phyloP scores from a whole-genome alignment of 2,113 vertebrate species.

The Rhizomys pruinosus region DNA sequence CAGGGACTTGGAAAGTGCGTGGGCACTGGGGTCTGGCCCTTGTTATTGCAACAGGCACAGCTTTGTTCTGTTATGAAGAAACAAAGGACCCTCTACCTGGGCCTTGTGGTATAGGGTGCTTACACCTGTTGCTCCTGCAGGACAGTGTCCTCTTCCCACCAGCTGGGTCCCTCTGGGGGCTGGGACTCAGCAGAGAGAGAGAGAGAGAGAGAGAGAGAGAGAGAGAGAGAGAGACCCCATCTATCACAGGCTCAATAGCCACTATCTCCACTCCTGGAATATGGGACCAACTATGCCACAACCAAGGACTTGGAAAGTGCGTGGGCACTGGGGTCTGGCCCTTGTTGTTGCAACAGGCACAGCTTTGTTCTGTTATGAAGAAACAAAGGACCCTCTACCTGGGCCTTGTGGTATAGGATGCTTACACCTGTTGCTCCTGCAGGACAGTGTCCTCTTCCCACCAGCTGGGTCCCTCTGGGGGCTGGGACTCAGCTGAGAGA shows the following conservation, averaged over 20 bases:
- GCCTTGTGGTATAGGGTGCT: not conserved
- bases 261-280: not conserved
- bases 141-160: slow-evolving; percentile 16
- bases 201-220: too few species aligned
- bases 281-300: not conserved
- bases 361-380: not conserved
- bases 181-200: slow-evolving; percentile 46
- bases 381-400: not conserved
- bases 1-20: not conserved
- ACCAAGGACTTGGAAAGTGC: not conserved
- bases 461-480: slow-evolving; percentile 55
- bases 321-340: not conserved
- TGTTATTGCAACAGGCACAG: not conserved
- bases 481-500: slow-evolving; percentile 51
- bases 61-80: not conserved
- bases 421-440: not conserved
- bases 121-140: slow-evolving; percentile 1
- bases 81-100: not conserved
- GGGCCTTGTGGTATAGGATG: not conserved
- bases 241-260: slow-evolving; percentile 71
- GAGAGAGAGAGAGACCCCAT: too few species aligned
- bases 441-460: slow-evolving; percentile 38
- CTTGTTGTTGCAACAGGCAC: not conserved
- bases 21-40: not conserved
- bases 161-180: slow-evolving; percentile 57